Percentiles rank a stretch among this genome's conserved stretches.
These are phyloP conservation scores for Parnassius orleans DNA, from an alignment of 2,888 invertebrate genomes.

Conservation along the genomic window DNA sequence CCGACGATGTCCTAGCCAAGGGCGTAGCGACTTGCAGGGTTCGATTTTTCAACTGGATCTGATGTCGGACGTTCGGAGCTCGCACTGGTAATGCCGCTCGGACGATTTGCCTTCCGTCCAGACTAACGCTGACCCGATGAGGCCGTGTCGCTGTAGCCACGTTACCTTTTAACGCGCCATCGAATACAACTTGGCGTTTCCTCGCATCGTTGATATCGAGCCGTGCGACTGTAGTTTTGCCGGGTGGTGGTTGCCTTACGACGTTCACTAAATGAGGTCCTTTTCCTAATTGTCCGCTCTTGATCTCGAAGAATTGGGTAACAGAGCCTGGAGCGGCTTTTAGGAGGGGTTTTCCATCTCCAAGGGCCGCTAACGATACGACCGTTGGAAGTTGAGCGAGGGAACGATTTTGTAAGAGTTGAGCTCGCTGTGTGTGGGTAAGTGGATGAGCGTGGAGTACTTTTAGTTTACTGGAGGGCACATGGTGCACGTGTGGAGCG, in stretches of 20 bases:
- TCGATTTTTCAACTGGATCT: conserved; percentile 58
- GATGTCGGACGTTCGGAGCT: conserved; percentile 49
- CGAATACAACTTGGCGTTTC: conserved; percentile 48
- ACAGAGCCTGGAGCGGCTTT: conserved; percentile 60
- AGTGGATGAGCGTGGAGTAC: conserved; percentile 66
- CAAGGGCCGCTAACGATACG: conserved; percentile 59
- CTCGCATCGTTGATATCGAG: conserved; percentile 52
- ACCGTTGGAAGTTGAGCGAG: conserved; percentile 54
- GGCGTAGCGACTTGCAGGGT: conserved; percentile 45
- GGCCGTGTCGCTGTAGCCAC: conserved; percentile 39
- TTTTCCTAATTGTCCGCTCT: conserved; percentile 61
- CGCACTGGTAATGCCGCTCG: conserved; percentile 45
- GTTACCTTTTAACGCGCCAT: conserved; percentile 44
- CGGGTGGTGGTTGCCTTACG: conserved; percentile 59
- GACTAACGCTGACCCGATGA: conserved; percentile 48
- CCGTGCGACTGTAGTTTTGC: conserved; percentile 49
- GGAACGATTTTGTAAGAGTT: conserved; percentile 54
- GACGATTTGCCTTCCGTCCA: conserved; percentile 60
- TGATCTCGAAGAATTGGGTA: conserved; percentile 69
- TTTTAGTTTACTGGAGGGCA: conserved; percentile 59
- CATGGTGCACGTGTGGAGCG: conserved; percentile 53
- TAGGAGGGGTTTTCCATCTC: conserved; percentile 50
- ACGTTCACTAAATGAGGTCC: conserved; percentile 71
- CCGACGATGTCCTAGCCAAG: conserved; percentile 35
- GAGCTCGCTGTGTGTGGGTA: conserved; percentile 57